These are phyloP conservation scores for Sesamia nonagrioides DNA, from an alignment of 1,140 invertebrate genomes.

Conservation along the genomic window DNA sequence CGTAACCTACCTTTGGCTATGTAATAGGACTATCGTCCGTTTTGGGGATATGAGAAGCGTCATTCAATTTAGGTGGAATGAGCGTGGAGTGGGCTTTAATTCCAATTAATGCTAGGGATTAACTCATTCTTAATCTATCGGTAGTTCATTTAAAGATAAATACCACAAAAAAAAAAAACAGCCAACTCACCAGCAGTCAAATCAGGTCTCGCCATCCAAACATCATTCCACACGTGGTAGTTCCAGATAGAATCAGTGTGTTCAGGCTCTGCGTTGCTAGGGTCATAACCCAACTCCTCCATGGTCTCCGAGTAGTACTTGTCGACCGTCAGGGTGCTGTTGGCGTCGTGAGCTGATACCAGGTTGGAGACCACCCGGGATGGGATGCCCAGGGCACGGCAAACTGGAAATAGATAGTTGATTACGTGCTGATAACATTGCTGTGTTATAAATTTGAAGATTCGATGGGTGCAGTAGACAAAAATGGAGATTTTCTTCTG, in stretches of 20 bases:
- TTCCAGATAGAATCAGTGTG: slow-evolving; percentile 90
- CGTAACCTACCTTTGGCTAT: too few relatives aligned
- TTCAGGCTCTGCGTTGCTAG: slow-evolving; percentile 85
- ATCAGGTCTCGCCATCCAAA: slow-evolving; percentile 89
- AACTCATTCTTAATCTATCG: background rate
- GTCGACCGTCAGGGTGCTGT: slow-evolving; percentile 92
- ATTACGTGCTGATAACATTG: background rate
- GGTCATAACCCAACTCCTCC: slow-evolving; percentile 88
- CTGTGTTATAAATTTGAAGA: background rate
- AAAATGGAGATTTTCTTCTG: too few relatives aligned
- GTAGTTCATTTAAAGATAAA: background rate
- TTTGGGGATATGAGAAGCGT: too few relatives aligned
- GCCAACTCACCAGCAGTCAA: slow-evolving; percentile 31
- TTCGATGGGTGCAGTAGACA: too few relatives aligned
- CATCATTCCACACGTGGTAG: slow-evolving; percentile 94
- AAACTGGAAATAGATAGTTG: slow-evolving; percentile 85
- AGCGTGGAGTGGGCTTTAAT: too few relatives aligned
- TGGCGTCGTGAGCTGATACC: slow-evolving; percentile 92
- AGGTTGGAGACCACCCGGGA: slow-evolving; percentile 91
- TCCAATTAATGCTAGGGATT: too few relatives aligned
- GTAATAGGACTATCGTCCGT: too few relatives aligned
- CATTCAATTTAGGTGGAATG: too few relatives aligned
- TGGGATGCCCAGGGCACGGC: slow-evolving; percentile 91
- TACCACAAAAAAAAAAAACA: background rate
- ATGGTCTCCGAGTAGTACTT: slow-evolving; percentile 90